Base-by-base conservation (phyloP, 2,888 invertebrate species). In the Xanthia icteritia region DNA sequence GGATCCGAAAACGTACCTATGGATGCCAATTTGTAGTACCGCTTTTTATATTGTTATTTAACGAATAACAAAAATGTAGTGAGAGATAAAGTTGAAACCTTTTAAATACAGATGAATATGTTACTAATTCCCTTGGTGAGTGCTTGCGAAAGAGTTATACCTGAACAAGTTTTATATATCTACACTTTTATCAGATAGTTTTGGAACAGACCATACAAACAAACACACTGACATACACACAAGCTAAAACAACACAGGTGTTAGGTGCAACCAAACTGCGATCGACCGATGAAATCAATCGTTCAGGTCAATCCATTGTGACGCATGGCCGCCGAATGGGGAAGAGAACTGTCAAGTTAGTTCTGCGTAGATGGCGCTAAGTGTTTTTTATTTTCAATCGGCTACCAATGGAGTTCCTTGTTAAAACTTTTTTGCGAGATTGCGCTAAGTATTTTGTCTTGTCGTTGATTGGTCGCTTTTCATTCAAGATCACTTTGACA, bases 191-290 rank as follows among this genome's bases (percentile, higher is more conserved):
- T 20, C 20, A 13, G 13, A 60, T n/a, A 58, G 6, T 60, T 60
- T 68, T 39, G 6, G 11, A 27, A 39, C 39, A 68, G 36, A 68
- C 4, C 2, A 39, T 60, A 60, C 68, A n/a, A n/a, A 36, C n/a
- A 39, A 36, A 73, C 9, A 65, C 72, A 42, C 27, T 23, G 61
- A 83, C 73, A 71, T 60, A 74, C 63, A 83, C 74, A 85, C 61
- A 78, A 85, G 76, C 84, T 72, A 78, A 69, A 75, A 81, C 54
- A 61, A 77, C 79, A 83, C 75, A 68, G 39, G 36, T 58, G 61
- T 17, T 39, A 67, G 9, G 27, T 61, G 61, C 27, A 61, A 63
- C 36, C n/a, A 63, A 60, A 68, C 36, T 39, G 36, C n/a, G 13
- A 36, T 63, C n/a, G 63, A 63, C n/a, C 68, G 68, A 20, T 63